Evolutionary conservation across 2,797 vertebrate species (phyloP).

Genomic region (Phrynocephalus forsythii): DNA sequence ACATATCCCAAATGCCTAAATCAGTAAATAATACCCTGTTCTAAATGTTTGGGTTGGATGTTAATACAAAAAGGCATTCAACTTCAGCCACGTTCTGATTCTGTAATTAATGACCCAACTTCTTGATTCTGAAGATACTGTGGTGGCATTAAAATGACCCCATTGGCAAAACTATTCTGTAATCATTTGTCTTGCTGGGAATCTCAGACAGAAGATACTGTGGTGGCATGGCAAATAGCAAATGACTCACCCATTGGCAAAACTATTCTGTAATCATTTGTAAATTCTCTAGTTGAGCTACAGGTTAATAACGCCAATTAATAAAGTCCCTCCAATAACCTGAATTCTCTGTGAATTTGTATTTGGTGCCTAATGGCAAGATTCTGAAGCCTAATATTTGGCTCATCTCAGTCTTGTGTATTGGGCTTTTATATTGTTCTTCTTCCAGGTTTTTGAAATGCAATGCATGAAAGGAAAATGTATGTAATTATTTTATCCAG

Average conservation of each 20-base stretch:
- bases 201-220: not conserved
- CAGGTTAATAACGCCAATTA: slow-evolving; percentile 20
- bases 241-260: slow-evolving; percentile 2
- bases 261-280: slow-evolving; percentile 30
- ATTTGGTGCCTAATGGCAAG: not conserved
- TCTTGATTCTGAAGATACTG: not conserved
- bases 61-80: slow-evolving; percentile 16
- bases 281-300: slow-evolving; percentile 8
- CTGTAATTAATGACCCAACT: slow-evolving; percentile 32
- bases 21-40: slow-evolving; percentile 2
- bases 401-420: not conserved
- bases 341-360: not conserved
- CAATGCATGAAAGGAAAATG: not conserved
- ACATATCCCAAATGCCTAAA: not conserved
- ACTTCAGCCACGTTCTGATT: not conserved
- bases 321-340: not conserved
- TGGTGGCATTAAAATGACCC: not conserved
- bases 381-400: not conserved
- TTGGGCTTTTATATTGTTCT: not conserved
- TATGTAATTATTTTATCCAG: not conserved
- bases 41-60: not conserved
- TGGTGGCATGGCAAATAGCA: not conserved
- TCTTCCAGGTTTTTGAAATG: not conserved
- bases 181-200: not conserved
- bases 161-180: slow-evolving; percentile 14